Percentiles rank a stretch among this genome's conserved stretches.
Evolutionary conservation across 2,888 invertebrate genomes (phyloP).

Genomic region (Aleiodes testaceus): DNA sequence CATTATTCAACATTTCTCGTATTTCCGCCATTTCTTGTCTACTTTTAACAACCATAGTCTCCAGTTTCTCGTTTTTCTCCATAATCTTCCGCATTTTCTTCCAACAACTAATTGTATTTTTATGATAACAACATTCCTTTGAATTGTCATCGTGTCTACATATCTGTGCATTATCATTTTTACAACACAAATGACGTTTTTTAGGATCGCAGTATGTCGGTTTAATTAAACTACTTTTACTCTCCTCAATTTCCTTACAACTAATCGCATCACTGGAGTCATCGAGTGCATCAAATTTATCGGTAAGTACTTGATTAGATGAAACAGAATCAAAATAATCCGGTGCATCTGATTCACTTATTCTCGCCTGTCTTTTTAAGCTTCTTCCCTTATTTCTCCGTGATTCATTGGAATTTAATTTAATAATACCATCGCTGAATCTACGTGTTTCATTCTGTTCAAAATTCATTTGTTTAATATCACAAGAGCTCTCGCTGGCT

Average conservation of each 20-base stretch:
- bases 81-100: slow-evolving; percentile 61
- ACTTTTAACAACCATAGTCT: slow-evolving; percentile 59
- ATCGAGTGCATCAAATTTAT: slow-evolving; percentile 19
- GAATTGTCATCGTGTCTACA: slow-evolving; percentile 50
- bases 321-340: too few species aligned
- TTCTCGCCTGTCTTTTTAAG: slow-evolving; percentile 64
- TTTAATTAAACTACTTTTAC: slow-evolving; percentile 22
- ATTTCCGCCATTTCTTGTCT: slow-evolving; percentile 63
- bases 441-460: slow-evolving; percentile 54
- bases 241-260: too few species aligned
- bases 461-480: slow-evolving; percentile 43
- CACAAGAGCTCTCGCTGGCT: slow-evolving; percentile 59
- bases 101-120: slow-evolving; percentile 57
- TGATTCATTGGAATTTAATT: slow-evolving; percentile 37
- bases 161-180: slow-evolving; percentile 48
- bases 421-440: slow-evolving; percentile 60
- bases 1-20: slow-evolving; percentile 62
- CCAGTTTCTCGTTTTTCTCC: slow-evolving; percentile 62
- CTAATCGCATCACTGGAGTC: neutral
- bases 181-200: slow-evolving; percentile 47
- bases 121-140: slow-evolving; percentile 55
- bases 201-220: slow-evolving; percentile 37
- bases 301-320: neutral
- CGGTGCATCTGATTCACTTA: slow-evolving; percentile 55
- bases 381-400: slow-evolving; percentile 49